phyloP scores from a whole-genome alignment of 2,888 invertebrate species.

The Lagria hirta region DNA sequence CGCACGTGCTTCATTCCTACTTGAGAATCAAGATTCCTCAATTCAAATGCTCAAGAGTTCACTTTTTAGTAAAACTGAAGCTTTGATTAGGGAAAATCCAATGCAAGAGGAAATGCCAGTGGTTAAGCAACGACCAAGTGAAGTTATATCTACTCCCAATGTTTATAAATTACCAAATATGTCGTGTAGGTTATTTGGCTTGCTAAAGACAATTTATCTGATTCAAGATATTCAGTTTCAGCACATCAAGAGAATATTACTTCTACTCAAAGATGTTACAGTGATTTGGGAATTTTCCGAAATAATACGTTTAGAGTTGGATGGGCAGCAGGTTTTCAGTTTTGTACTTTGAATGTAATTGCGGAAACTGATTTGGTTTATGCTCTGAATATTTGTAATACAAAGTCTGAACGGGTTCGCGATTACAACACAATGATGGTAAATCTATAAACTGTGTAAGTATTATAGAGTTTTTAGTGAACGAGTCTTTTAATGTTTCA shows the following conservation, averaged over 20 bases:
- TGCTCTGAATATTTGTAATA: conserved; percentile 5
- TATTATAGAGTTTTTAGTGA: too few species aligned
- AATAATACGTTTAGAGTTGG: conserved; percentile 71
- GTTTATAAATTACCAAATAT: conserved; percentile 8
- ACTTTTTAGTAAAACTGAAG: conserved; percentile 13
- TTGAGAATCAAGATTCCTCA: too few species aligned
- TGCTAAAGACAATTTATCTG: background rate
- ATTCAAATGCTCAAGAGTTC: conserved; percentile 12
- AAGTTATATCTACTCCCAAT: conserved; percentile 8
- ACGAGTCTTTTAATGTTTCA: conserved; percentile 12
- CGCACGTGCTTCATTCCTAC: too few species aligned
- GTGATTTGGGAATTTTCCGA: conserved; percentile 62
- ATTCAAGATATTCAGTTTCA: conserved; percentile 3
- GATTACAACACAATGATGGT: conserved; percentile 11
- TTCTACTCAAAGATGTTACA: conserved; percentile 44
- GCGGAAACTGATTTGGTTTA: conserved; percentile 7
- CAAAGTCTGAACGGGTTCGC: background rate
- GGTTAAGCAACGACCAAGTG: conserved; percentile 2
- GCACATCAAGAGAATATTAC: conserved; percentile 5
- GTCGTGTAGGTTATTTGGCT: conserved; percentile 13
- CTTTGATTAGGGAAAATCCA: too few species aligned
- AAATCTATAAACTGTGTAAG: too few species aligned
- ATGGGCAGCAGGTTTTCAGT: conserved; percentile 69
- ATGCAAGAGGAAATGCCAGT: background rate
- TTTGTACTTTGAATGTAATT: conserved; percentile 36